phyloP scores from a whole-genome alignment of 2,113 vertebrate species.

The Zeus faber region DNA sequence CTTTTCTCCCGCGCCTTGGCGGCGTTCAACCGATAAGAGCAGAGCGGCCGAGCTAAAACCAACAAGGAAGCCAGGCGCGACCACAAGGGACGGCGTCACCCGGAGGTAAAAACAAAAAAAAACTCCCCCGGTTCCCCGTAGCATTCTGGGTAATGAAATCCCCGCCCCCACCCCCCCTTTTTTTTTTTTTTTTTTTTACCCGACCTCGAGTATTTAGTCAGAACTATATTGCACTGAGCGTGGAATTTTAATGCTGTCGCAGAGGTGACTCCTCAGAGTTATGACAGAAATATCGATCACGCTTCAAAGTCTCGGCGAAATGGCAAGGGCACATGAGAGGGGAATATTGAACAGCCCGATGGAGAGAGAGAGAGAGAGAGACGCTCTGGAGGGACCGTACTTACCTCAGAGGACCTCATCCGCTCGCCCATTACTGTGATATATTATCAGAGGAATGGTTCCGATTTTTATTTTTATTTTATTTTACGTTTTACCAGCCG shows the following conservation, averaged over 20 bases:
- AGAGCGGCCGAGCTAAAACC: too few species aligned
- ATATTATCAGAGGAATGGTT: too few species aligned
- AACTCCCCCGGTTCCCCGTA: conserved; percentile 27
- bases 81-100: conserved; percentile 11
- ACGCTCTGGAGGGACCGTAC: too few species aligned
- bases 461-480: too few species aligned
- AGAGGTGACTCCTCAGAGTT: conserved; percentile 59
- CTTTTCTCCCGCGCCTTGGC: too few species aligned
- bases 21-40: too few species aligned
- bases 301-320: conserved; percentile 32
- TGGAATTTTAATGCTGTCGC: conserved; percentile 52
- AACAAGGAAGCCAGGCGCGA: background rate
- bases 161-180: too few species aligned
- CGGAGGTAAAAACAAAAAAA: conserved; percentile 25
- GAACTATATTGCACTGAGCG: conserved; percentile 26
- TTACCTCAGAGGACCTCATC: too few species aligned
- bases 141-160: conserved; percentile 39
- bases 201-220: conserved; percentile 40
- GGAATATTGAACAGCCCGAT: conserved; percentile 48
- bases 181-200: too few species aligned
- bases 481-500: too few species aligned
- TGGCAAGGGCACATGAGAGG: conserved; percentile 49
- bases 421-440: too few species aligned
- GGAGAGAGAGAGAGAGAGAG: conserved; percentile 29
- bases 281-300: conserved; percentile 65